A percentile compares a stretch with the other conserved stretches of the same genome.
These are phyloP conservation scores for Andrena marginata DNA, from an alignment of 2,888 invertebrate species.

Conservation along the genomic window DNA sequence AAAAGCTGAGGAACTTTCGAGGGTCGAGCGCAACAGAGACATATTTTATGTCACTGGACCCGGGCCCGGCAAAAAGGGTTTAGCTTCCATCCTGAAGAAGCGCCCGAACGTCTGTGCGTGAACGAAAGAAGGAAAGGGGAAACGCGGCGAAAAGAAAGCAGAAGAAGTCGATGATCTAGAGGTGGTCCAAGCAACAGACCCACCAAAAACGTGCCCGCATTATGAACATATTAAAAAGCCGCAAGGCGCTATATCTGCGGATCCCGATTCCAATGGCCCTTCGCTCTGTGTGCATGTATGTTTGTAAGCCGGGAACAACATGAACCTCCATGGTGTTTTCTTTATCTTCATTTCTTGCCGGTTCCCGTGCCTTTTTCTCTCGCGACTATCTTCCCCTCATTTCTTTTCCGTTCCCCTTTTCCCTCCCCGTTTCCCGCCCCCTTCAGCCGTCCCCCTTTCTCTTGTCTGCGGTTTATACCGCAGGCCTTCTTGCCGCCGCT, in stretches of 20 bases:
- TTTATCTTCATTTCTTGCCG: slow-evolving; percentile 57
- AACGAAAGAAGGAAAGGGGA: slow-evolving; percentile 37
- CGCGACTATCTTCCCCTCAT: slow-evolving; percentile 43
- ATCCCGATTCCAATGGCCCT: slow-evolving; percentile 69
- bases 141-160: slow-evolving; percentile 34
- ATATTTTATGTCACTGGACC: slow-evolving; percentile 80
- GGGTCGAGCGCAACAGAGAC: slow-evolving; percentile 78
- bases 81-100: slow-evolving; percentile 68
- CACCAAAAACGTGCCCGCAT: slow-evolving; percentile 68
- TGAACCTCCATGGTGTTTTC: slow-evolving; percentile 66
- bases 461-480: slow-evolving; percentile 48
- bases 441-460: slow-evolving; percentile 36
- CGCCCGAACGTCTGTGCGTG: slow-evolving; percentile 40
- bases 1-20: slow-evolving; percentile 77
- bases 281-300: slow-evolving; percentile 64
- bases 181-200: slow-evolving; percentile 70
- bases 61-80: slow-evolving; percentile 67
- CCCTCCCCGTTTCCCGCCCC: slow-evolving; percentile 14
- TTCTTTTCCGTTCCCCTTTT: slow-evolving; percentile 47
- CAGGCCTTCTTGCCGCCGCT: slow-evolving; percentile 67
- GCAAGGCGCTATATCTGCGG: slow-evolving; percentile 69
- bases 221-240: slow-evolving; percentile 76
- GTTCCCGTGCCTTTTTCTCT: slow-evolving; percentile 54
- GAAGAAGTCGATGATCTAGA: slow-evolving; percentile 57
- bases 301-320: slow-evolving; percentile 67